Percentiles rank a stretch among this genome's conserved stretches.
These are phyloP conservation scores for Actinia tenebrosa DNA, from an alignment of 64 coral and sea anemone species.

Conservation along the genomic window DNA sequence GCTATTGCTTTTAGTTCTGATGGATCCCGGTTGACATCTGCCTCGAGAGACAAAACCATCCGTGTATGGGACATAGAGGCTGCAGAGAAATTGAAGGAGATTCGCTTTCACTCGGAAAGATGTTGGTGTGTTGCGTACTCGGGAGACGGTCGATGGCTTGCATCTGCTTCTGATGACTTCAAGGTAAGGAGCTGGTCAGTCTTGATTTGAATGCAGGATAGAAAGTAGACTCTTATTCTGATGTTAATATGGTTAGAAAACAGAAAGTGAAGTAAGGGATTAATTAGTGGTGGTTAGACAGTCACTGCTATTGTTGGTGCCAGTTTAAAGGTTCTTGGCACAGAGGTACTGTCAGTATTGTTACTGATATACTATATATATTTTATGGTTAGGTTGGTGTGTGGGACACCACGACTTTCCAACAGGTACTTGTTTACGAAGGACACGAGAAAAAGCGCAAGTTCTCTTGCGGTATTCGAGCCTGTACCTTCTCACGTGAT, in stretches of 20 bases:
- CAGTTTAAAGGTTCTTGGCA: no score
- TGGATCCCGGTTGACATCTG: slow-evolving; percentile 29
- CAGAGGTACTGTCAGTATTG: no score
- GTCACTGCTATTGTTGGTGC: no score
- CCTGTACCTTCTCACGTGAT: slow-evolving; percentile 49
- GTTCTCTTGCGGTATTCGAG: slow-evolving; percentile 43
- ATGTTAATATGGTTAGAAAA: no score
- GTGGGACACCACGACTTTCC: slow-evolving; percentile 31
- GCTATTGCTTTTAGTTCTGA: slow-evolving; percentile 42
- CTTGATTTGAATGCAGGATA: not conserved
- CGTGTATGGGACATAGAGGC: slow-evolving; percentile 51
- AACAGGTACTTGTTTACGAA: slow-evolving; percentile 37
- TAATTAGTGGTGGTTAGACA: no score
- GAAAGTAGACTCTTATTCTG: no score
- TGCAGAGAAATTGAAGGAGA: slow-evolving; percentile 43
- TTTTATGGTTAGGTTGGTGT: slow-evolving; percentile 23
- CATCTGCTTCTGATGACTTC: slow-evolving; percentile 59
- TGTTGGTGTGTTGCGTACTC: slow-evolving; percentile 59
- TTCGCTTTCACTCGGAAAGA: slow-evolving; percentile 47
- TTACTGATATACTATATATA: not conserved
- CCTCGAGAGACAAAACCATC: slow-evolving; percentile 37
- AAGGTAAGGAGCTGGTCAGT: slow-evolving; percentile 22
- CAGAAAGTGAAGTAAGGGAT: no score
- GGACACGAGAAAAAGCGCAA: slow-evolving; percentile 49
- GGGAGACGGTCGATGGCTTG: slow-evolving; percentile 50